Base-by-base conservation (phyloP, 2,888 invertebrate species). In the Platycnemis pennipes region DNA sequence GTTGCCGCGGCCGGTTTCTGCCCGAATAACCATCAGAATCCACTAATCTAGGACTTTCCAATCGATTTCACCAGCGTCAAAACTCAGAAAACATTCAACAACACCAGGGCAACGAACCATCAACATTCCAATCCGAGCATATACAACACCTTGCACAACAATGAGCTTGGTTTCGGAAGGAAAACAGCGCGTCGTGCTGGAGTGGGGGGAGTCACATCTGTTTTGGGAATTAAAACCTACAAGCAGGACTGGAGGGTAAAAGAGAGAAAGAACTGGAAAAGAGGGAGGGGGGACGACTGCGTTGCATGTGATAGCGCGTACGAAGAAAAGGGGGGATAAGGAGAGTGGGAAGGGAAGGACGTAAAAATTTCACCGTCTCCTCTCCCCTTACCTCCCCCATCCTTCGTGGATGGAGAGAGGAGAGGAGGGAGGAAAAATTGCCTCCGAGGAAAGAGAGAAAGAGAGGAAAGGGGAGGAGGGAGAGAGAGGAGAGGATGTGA, bases 401-500 rank as follows among this genome's bases (percentile, higher is more conserved):
- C 77, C 77, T 13, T 7, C 69, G 11, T 22, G 19, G 11, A 3
- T 22, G 22, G 19, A 56, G 56, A 11, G 22, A 3, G 22, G 56
- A 31, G 8, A 11, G 31, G 69, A 3, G 37, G 37, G 37, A n/a
- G n/a, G n/a, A n/a, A n/a, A 49, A 49, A 49, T 49, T 49, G 19
- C 49, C 49, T 49, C 49, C 19, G 49, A 19, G 77, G 19, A 26
- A 37, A 37, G 77, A 77, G 42, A 37, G 8, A 31, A 8, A 22
- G 87, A 22, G 46, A 46, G 87, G 87, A 45, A 11, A n/a, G 37
- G 8, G 37, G 26, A 22, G 42, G 89, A 63, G 53, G 53, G 56
- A 26, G n/a, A 22, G 26, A 19, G 89, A 37, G 56, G 53, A 53
- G 53, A 56, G 26, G 91, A 63, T 63, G 56, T 91, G 91, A 63